phyloP scores from a whole-genome alignment of 2,888 invertebrate species.

The Catocala nupta region DNA sequence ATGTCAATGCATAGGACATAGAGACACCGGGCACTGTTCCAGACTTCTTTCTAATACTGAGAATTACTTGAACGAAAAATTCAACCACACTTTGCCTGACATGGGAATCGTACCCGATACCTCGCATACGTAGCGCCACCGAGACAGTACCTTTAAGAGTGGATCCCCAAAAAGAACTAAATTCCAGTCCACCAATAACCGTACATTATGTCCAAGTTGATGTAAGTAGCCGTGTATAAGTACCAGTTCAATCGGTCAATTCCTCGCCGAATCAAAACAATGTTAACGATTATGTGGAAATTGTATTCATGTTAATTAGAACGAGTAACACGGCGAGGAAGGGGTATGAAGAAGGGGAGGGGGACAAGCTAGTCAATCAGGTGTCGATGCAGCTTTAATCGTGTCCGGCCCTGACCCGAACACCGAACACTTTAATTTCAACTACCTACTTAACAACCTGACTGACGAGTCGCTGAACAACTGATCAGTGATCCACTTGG shows the following conservation, averaged over 20 bases:
- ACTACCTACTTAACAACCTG: conserved; percentile 18
- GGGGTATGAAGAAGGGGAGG: conserved; percentile 1
- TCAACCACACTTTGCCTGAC: no score
- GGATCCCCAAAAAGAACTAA: background rate
- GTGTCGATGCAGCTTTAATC: conserved; percentile 13
- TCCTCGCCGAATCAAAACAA: conserved; percentile 18
- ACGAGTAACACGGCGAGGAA: conserved; percentile 16
- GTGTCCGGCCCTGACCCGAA: conserved; percentile 41
- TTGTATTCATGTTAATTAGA: conserved; percentile 41
- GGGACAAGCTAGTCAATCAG: background rate
- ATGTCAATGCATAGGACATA: no score
- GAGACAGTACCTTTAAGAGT: no score
- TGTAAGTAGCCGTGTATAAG: conserved; percentile 19
- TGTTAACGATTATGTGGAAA: conserved; percentile 22
- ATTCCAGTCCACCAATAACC: conserved; percentile 15
- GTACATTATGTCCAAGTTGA: conserved; percentile 12
- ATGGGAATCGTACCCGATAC: no score
- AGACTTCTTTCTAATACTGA: no score
- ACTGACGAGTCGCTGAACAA: conserved; percentile 17
- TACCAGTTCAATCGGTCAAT: background rate
- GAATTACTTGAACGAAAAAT: no score
- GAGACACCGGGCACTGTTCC: no score
- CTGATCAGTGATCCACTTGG: conserved; percentile 16
- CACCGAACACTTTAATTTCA: conserved; percentile 14
- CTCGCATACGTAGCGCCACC: no score